Evolutionary conservation across 1,140 invertebrate species (phyloP), one percentile per base, ranked within the genome.

Genomic region (Dendrolimus kikuchii): DNA sequence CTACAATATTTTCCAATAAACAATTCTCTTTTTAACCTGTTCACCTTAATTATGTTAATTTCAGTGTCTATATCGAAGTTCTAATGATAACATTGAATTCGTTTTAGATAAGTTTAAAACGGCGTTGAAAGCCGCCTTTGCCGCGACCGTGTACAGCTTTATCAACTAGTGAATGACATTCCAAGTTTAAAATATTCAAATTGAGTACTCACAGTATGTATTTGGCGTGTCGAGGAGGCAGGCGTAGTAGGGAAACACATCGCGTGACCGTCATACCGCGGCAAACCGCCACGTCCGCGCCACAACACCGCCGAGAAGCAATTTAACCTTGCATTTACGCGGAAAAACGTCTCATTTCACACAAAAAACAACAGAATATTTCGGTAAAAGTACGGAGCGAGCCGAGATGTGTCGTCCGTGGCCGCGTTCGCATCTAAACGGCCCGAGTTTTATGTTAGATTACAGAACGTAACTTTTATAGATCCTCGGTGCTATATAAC

Each of bases 401-500:
- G 59, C 70, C 72, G 83, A 86, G 83, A 86, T 86, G 83, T 86
- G 81, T 84, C 82, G 81, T 81, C 81, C 81, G 78, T 81, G 74
- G 74, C 81, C 81, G 82, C 81, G 79, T 86, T 84, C 83, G 80
- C 83, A 86, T 86, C 83, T 86, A 86, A 86, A 84, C 83, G 83
- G 83, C 79, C 81, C 79, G 83, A 86, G 77, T 86, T 86, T 86
- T 86, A 86, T 86, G 83, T 86, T 86, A 86, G 83, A 86, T 86
- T 86, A 86, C 83, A 86, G 83, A 23, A 86, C 83, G 83, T 86
- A 86, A 86, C 83, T 86, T 86, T 86, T 86, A 86, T 86, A 86
- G 83, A 86, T 86, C 83, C 81, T 86, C 83, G 77, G 81, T 84
- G 81, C 83, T 86, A 86, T 86, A 86, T 86, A 86, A 86, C 83